A percentile compares a stretch with the other conserved stretches of the same genome.
Conservation (phyloP, 2,113 vertebrate genomes). For the human (Homo sapiens) region DNA sequence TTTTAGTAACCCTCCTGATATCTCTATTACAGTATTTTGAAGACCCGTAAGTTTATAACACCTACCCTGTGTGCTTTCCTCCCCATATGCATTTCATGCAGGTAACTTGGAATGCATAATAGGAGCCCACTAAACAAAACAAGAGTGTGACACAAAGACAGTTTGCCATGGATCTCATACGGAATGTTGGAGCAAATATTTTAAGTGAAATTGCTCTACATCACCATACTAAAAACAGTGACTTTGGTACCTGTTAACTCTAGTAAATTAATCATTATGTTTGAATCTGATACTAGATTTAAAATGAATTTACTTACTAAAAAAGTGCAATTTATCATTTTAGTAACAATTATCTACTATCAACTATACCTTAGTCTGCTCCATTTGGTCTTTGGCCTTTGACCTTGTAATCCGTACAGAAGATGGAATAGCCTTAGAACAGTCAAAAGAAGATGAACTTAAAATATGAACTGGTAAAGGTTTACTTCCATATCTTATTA, state of each 20-base stretch:
- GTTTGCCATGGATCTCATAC: neutral
- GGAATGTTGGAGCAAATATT: neutral
- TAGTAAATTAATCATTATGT: neutral
- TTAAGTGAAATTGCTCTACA: neutral
- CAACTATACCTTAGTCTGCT: constrained; percentile 63
- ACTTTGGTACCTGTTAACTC: neutral
- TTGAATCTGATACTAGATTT: neutral
- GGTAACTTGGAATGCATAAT: neutral
- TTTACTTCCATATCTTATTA: constrained; percentile 23
- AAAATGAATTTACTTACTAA: constrained; percentile 18
- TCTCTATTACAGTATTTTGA: neutral
- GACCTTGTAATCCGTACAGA: constrained; percentile 82
- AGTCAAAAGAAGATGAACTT: constrained; percentile 32
- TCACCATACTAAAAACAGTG: neutral
- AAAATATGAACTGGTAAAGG: constrained; percentile 6
- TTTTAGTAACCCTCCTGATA: neutral
- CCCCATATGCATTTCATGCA: neutral
- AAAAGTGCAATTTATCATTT: neutral
- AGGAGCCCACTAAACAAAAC: neutral
- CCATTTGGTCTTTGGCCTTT: constrained; percentile 80
- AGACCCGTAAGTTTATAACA: neutral
- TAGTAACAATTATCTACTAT: constrained; percentile 7
- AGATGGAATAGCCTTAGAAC: constrained; percentile 74
- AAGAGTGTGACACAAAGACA: neutral
- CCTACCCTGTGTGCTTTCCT: neutral